Conservation (phyloP, 2,888 invertebrate species). For the Hyalella azteca region DNA sequence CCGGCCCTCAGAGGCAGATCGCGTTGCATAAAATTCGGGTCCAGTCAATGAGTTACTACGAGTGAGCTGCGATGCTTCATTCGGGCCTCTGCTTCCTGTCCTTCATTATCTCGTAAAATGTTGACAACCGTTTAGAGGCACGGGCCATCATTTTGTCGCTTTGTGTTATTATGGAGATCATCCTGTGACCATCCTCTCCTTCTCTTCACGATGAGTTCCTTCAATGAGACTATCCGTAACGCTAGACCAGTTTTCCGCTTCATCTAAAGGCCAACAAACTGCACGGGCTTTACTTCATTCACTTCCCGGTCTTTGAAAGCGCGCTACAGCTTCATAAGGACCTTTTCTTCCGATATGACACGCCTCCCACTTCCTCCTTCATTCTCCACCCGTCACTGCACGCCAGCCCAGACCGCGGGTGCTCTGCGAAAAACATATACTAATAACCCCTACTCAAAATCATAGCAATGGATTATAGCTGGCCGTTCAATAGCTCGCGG, state of each 20-base stretch:
- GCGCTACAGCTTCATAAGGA: slow-evolving; percentile 19
- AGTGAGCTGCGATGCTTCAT: too few relatives aligned
- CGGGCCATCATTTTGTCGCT: background rate
- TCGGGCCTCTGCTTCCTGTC: too few relatives aligned
- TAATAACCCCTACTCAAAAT: too few relatives aligned
- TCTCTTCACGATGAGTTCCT: background rate
- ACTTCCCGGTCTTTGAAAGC: slow-evolving; percentile 22
- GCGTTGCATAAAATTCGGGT: too few relatives aligned
- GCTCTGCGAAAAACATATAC: too few relatives aligned
- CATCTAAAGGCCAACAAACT: slow-evolving; percentile 20
- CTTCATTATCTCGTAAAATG: too few relatives aligned
- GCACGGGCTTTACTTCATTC: slow-evolving; percentile 19
- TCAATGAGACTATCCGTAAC: slow-evolving; percentile 31
- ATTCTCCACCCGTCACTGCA: background rate
- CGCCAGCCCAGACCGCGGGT: background rate
- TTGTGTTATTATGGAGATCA: background rate
- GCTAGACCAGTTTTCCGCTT: slow-evolving; percentile 28
- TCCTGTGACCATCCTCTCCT: background rate
- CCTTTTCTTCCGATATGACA: slow-evolving; percentile 37
- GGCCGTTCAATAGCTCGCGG: too few relatives aligned
- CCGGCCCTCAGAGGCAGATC: too few relatives aligned
- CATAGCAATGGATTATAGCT: too few relatives aligned
- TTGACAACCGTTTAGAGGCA: too few relatives aligned
- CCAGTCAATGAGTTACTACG: too few relatives aligned
- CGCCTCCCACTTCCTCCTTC: slow-evolving; percentile 34